Evolutionary conservation across 2,888 invertebrate species (phyloP), one percentile per base, ranked within the genome.

Genomic region (Chrysolina americana): DNA sequence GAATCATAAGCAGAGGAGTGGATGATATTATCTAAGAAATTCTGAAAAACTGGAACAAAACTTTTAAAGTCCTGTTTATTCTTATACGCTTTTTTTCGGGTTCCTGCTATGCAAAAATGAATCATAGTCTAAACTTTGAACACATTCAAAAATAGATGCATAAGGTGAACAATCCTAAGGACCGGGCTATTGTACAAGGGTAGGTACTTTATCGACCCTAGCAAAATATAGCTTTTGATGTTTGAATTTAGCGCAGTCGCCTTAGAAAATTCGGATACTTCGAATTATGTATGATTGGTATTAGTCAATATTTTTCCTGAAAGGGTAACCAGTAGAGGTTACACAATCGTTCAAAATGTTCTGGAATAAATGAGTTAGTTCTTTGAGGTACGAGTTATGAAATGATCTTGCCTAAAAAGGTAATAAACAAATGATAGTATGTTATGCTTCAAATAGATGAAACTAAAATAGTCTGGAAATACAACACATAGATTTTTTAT

Each of bases 381-480:
- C 44, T 3, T 15, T 15, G 15, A 44, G 11, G 6, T 50, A 56
- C 56, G 21, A 21, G 5, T 28, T 13, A 13, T 28, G 28, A 13
- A 28, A 59, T 59, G 59, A 59, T 59, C 15, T 23, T 59, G 23
- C 28, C 17, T 10, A 59, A 59, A 59, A 59, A 59, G 59, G 59
- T 59, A 59, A 59, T 28, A 36, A 17, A 36, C 28, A 23, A 36
- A n/a, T 59, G 3, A 23, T 59, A 28, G 15, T 28, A 17, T 36
- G n/a, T 36, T n/a, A 28, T 15, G n/a, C 13, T 53, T 53, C 53
- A 11, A 53, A 13, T 53, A 21, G 19, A 21, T 11, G 19, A 53
- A 4, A 44, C 2, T 13, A 2, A 2, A 3, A 36, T 36, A 36
- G 36, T 8, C 8, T 36, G 36, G 36, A 8, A 8, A 36, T 8